A percentile compares a stretch with the other conserved stretches of the same genome.
Evolutionary conservation across 2,888 invertebrate genomes (phyloP).

Genomic region (Sisyra nigra): DNA sequence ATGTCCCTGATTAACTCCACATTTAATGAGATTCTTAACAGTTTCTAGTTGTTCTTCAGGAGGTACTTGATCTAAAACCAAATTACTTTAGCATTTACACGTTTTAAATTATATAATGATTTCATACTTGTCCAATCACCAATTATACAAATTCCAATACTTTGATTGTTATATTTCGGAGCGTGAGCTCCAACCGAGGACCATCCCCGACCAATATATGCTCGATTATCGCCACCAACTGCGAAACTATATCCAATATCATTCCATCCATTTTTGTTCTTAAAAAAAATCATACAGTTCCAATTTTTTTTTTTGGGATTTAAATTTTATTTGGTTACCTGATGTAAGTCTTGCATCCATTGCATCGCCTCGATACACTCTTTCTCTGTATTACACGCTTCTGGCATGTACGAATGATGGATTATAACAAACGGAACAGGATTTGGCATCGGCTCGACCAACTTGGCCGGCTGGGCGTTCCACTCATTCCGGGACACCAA

Average conservation of each 20-base stretch:
- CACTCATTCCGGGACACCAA: constrained; percentile 35
- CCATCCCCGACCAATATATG: constrained; percentile 59
- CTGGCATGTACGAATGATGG: constrained; percentile 51
- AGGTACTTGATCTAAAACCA: constrained; percentile 35
- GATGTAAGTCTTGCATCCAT: constrained; percentile 49
- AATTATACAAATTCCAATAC: constrained; percentile 54
- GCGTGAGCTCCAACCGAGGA: constrained; percentile 53
- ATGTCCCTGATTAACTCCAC: constrained; percentile 42
- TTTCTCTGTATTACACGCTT: constrained; percentile 35
- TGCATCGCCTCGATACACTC: constrained; percentile 42
- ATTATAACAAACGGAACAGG: constrained; percentile 53
- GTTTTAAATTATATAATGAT: not conserved
- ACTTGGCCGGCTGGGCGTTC: constrained; percentile 35
- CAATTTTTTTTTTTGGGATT: no score
- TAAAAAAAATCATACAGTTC: not conserved
- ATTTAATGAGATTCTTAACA: constrained; percentile 38
- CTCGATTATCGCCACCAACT: constrained; percentile 54
- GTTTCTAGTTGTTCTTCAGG: constrained; percentile 39
- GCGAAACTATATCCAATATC: constrained; percentile 59
- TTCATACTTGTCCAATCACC: constrained; percentile 54
- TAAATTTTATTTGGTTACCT: constrained; percentile 18
- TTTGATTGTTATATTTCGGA: constrained; percentile 43
- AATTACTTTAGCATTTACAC: no score
- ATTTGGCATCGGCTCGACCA: constrained; percentile 28
- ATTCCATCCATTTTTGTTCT: constrained; percentile 36